phyloP scores from a whole-genome alignment of 1,140 invertebrate species.

The Trichoplusia ni region DNA sequence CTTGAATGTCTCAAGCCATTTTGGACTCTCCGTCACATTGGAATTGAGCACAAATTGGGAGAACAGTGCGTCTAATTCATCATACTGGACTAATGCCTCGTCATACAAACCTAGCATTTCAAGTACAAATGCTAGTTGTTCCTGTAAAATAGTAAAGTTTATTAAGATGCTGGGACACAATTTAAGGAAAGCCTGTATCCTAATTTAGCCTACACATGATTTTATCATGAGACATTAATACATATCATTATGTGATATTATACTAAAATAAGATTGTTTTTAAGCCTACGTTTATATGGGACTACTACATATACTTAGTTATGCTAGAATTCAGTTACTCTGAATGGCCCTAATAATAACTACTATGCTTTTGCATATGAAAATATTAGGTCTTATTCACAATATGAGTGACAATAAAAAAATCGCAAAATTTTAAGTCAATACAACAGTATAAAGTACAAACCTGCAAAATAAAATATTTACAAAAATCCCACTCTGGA shows the following conservation, averaged over 20 bases:
- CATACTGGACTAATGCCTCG: constrained; percentile 97
- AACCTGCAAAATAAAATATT: constrained; percentile 96
- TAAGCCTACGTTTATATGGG: too few relatives aligned
- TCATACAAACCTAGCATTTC: constrained; percentile 97
- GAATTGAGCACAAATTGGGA: constrained; percentile 98
- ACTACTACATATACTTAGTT: too few relatives aligned
- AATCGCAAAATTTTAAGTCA: not conserved
- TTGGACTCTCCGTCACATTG: constrained; percentile 90
- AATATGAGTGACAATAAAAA: not conserved
- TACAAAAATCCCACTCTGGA: constrained; percentile 95
- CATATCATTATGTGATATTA: too few relatives aligned
- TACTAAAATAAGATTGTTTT: too few relatives aligned
- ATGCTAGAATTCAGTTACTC: too few relatives aligned
- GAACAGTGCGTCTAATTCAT: constrained; percentile 98
- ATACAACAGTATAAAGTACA: constrained; percentile 32
- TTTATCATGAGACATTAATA: too few relatives aligned
- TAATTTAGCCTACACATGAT: too few relatives aligned
- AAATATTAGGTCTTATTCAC: not conserved
- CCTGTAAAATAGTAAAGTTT: constrained; percentile 84
- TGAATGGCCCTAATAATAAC: too few relatives aligned
- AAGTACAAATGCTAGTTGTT: constrained; percentile 96
- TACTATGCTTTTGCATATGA: not conserved
- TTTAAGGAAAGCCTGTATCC: too few relatives aligned
- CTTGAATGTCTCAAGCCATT: constrained; percentile 91
- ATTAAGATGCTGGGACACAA: too few relatives aligned